Conservation (phyloP, 1,140 invertebrate species). For the Bombus polaris region DNA sequence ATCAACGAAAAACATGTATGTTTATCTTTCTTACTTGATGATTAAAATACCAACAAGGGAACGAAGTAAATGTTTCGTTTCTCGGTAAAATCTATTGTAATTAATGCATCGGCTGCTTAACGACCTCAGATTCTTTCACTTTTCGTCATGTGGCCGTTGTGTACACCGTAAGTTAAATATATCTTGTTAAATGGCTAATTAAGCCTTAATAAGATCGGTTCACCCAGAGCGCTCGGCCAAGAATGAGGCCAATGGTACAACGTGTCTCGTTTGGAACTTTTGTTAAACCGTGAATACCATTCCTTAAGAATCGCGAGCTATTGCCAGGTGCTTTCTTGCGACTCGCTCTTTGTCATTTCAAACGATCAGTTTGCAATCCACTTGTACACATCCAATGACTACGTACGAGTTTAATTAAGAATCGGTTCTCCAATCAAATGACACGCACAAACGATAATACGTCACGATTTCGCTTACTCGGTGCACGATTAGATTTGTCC, state of each 20-base stretch:
- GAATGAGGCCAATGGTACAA: slow-evolving; percentile 72
- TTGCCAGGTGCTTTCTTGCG: slow-evolving; percentile 21
- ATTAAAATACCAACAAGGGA: not conserved
- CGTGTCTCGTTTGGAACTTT: slow-evolving; percentile 53
- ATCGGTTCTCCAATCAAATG: not conserved
- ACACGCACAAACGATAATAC: not conserved
- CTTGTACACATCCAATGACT: not conserved
- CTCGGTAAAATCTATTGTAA: not conserved
- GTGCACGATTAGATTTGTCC: not conserved
- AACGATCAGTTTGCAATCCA: not conserved
- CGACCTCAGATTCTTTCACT: slow-evolving; percentile 45
- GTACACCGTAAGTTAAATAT: slow-evolving; percentile 74
- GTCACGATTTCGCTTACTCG: not conserved
- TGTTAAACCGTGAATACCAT: slow-evolving; percentile 45
- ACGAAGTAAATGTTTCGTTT: not conserved
- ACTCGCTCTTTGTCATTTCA: not conserved
- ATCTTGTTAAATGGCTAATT: slow-evolving; percentile 80
- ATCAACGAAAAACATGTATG: not conserved
- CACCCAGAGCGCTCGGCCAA: slow-evolving; percentile 58
- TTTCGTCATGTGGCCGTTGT: slow-evolving; percentile 39
- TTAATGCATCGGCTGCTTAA: slow-evolving; percentile 1
- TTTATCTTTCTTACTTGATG: not conserved
- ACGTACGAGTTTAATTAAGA: not conserved
- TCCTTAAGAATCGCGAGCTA: slow-evolving; percentile 23
- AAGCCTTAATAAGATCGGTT: slow-evolving; percentile 77